Evolutionary conservation across 2,113 vertebrate species (phyloP).

Genomic region (Saiga tatarica): DNA sequence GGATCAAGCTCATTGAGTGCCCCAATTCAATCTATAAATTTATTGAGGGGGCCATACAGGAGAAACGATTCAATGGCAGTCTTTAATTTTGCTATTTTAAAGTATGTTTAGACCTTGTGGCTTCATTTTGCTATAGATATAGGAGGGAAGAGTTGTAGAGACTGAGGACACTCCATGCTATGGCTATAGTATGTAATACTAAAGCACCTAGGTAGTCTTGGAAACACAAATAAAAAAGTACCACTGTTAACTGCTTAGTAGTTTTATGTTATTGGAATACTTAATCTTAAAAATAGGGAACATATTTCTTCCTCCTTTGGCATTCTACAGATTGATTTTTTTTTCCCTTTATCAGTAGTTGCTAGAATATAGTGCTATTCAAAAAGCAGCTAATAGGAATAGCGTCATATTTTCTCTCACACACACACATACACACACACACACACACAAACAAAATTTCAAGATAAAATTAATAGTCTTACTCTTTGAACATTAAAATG

Average conservation of each 20-base stretch:
- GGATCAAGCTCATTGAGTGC: neutral
- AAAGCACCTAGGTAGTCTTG: neutral
- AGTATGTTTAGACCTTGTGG: neutral
- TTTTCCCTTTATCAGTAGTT: too few species aligned
- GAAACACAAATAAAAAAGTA: neutral
- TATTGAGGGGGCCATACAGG: neutral
- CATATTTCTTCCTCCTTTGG: neutral
- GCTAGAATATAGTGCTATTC: too few species aligned
- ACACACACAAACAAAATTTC: neutral
- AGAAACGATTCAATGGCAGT: neutral
- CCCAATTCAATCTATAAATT: neutral
- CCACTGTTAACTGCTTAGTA: neutral
- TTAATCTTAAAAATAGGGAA: neutral
- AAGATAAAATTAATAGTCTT: neutral
- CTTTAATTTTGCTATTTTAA: slow-evolving; percentile 29
- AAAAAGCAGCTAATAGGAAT: too few species aligned
- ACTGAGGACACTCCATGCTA: neutral
- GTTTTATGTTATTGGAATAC: neutral
- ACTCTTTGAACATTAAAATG: neutral
- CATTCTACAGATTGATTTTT: neutral
- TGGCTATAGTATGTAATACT: neutral
- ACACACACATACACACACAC: neutral
- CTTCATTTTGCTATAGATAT: neutral
- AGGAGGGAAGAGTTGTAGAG: neutral
- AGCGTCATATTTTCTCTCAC: too few species aligned